These are phyloP conservation scores for Melanerpes formicivorus DNA, from an alignment of 2,113 vertebrate genomes.

Conservation along the genomic window DNA sequence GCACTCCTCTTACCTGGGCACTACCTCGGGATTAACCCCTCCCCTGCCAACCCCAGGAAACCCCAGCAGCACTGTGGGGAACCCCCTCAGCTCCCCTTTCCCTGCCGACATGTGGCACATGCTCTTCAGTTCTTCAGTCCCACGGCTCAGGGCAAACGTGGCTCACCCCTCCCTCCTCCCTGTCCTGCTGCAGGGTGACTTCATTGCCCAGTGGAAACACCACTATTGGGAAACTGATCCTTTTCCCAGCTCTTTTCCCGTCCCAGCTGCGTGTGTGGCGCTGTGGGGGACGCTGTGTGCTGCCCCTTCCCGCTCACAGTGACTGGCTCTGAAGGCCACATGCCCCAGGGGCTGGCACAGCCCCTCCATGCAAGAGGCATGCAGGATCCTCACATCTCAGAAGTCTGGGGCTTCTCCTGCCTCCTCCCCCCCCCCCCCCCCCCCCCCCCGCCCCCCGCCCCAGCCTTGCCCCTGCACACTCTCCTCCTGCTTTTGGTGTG, in stretches of 20 bases:
- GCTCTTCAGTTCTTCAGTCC: neutral
- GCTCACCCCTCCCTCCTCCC: neutral
- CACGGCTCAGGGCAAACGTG: fast-evolving
- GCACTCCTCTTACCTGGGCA: neutral
- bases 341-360: neutral
- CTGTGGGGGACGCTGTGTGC: neutral
- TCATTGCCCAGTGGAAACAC: neutral
- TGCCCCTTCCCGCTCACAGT: neutral
- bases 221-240: neutral
- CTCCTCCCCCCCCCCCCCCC: neutral
- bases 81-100: fast-evolving
- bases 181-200: fast-evolving
- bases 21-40: neutral
- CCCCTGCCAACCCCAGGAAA: fast-evolving
- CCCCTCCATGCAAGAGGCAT: fast-evolving
- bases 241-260: neutral
- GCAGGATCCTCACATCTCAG: neutral
- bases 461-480: neutral
- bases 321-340: fast-evolving
- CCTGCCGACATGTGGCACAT: fast-evolving
- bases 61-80: fast-evolving
- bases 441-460: fast-evolving
- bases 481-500: fast-evolving
- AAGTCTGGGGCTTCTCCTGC: neutral
- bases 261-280: fast-evolving